Conservation (phyloP, 92 coral and sea anemone species). For the Zoanthus sansibaricus region DNA sequence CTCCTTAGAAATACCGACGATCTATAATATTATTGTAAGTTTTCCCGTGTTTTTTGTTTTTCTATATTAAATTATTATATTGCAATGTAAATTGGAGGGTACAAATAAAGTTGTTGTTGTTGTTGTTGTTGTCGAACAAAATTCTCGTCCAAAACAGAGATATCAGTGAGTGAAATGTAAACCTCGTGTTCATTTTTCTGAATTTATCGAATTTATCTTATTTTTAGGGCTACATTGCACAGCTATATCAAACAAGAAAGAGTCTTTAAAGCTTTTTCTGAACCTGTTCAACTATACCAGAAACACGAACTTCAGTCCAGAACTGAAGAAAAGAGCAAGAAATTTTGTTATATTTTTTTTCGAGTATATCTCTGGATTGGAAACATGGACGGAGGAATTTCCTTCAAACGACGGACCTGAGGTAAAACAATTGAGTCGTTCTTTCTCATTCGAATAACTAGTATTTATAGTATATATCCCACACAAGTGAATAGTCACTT, state of each 20-base stretch:
- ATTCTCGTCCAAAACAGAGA: too few species aligned
- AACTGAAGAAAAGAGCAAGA: conserved; percentile 71
- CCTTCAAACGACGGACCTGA: conserved; percentile 44
- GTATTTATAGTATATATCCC: too few species aligned
- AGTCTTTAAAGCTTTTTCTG: conserved; percentile 55
- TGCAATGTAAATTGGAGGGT: too few species aligned
- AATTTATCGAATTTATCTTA: too few species aligned
- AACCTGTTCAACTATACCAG: conserved; percentile 70
- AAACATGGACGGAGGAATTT: conserved; percentile 86
- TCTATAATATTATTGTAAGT: too few species aligned
- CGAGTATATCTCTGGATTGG: conserved; percentile 69
- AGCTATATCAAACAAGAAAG: not conserved
- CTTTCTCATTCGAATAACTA: not conserved
- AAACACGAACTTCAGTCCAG: conserved; percentile 57
- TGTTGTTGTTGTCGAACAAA: too few species aligned
- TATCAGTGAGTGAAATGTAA: too few species aligned
- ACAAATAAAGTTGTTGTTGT: too few species aligned
- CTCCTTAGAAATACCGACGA: too few species aligned
- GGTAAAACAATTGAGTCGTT: conserved; percentile 11
- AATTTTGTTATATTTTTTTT: conserved; percentile 72
- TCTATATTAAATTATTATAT: too few species aligned
- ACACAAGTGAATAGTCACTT: too few species aligned
- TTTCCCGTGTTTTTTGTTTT: too few species aligned
- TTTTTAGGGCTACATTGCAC: not conserved
- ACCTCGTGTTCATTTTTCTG: not conserved